Evolutionary conservation across 2,888 invertebrate genomes (phyloP).

Genomic region (Cryptus viduatorius): DNA sequence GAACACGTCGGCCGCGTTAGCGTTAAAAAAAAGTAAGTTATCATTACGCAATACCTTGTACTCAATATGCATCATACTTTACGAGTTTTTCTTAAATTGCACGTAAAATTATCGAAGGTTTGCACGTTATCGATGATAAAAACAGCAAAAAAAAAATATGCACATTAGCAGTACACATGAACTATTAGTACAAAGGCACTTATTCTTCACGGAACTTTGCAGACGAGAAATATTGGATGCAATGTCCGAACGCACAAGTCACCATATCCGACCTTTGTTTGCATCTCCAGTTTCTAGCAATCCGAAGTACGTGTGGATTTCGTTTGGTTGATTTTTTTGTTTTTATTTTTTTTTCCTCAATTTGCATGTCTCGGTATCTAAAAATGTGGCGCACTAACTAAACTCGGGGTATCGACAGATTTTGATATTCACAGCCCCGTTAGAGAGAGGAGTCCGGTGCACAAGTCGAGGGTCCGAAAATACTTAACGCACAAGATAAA

Average conservation of each 20-base stretch:
- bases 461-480: constrained; percentile 76
- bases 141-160: constrained; percentile 28
- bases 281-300: constrained; percentile 84
- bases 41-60: constrained; percentile 3
- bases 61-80: constrained; percentile 5
- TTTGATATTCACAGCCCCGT: constrained; percentile 71
- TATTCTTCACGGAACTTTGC: constrained; percentile 76
- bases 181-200: constrained; percentile 11
- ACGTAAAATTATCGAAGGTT: neutral
- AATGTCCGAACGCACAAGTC: constrained; percentile 87
- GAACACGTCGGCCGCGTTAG: constrained; percentile 88
- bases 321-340: constrained; percentile 55
- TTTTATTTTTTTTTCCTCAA: constrained; percentile 48
- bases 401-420: constrained; percentile 53
- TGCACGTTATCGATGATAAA: neutral
- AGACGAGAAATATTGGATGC: constrained; percentile 88
- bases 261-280: constrained; percentile 86
- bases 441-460: constrained; percentile 76
- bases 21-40: constrained; percentile 89
- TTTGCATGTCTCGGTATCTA: neutral
- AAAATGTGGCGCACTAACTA: constrained; percentile 51
- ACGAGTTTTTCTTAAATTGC: constrained; percentile 17
- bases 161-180: constrained; percentile 54
- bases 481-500: constrained; percentile 74
- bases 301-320: constrained; percentile 86